Evolutionary conservation across 2,888 invertebrate species (phyloP), one percentile per base, ranked within the genome.

Genomic region (Onchidella celtica): DNA sequence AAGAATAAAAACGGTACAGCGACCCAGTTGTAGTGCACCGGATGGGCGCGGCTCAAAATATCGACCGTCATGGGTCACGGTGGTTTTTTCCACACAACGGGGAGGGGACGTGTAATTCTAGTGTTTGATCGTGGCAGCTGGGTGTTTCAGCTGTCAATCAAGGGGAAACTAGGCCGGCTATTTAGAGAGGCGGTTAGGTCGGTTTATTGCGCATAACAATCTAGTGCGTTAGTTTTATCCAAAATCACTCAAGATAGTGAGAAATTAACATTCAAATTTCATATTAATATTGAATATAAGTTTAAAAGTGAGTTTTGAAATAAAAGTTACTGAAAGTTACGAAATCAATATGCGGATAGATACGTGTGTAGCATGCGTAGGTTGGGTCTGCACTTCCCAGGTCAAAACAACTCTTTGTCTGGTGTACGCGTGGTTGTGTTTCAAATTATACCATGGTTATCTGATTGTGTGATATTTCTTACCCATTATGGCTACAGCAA

Each of bases 141-240:
- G 83, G 85, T 68, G 85, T 79, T 79, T 73, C 73, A 79, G 65
- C 85, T 85, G 85, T 85, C 85, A 85, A 85, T 85, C 85, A 85
- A 81, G 76, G 24, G 3, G 34, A 29, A 75, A 83, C 80, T 73
- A 80, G 83, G 84, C 70, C 83, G 76, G 69, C 65, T 14, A 32
- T 59, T 11, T n/a, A 29, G 17, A 29, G 6, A 21, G 0, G 34
- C 32, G 24, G 34, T 66, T 32, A 34, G 40, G n/a, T 38, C n/a
- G 40, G n/a, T 59, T 68, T 32, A 11, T 1, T 75, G 17, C 81
- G 81, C 74, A 0, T 57, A 29, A 47, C 27, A 81, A 68, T 9
- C 66, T 70, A 76, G 65, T 81, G 32, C 72, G 9, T n/a, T n/a
- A n/a, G n/a, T n/a, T n/a, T n/a, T n/a, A n/a, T n/a, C n/a, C n/a